Conservation (phyloP, 1,140 invertebrate species). For the Calephelis nemesis region DNA sequence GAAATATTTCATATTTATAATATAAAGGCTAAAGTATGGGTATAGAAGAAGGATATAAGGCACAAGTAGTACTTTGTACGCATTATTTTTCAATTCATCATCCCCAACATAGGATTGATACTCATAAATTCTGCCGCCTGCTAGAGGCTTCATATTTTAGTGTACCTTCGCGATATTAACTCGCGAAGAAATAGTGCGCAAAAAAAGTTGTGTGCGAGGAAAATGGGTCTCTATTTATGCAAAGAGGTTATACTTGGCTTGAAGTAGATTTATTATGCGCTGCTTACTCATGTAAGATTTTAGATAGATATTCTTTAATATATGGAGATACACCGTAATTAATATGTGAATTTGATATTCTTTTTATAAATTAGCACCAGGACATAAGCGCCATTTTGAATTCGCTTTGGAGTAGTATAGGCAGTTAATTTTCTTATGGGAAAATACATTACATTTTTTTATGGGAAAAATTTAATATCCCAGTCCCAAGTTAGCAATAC, state of each 20-base stretch:
- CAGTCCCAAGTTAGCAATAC: too few species aligned
- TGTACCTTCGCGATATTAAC: constrained; percentile 34
- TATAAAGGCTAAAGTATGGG: too few species aligned
- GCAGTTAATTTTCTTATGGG: too few species aligned
- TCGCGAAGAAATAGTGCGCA: constrained; percentile 32
- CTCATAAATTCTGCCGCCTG: constrained; percentile 28
- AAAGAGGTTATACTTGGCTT: constrained; percentile 14
- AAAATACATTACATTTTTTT: too few species aligned
- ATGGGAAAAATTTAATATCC: too few species aligned
- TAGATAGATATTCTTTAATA: constrained; percentile 9
- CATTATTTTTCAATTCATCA: constrained; percentile 41
- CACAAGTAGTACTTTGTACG: constrained; percentile 10
- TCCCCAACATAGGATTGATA: constrained; percentile 32
- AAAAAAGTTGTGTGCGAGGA: constrained; percentile 20
- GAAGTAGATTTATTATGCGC: constrained; percentile 18
- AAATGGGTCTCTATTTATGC: constrained; percentile 27
- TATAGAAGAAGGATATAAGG: too few species aligned
- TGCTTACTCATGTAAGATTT: constrained; percentile 7
- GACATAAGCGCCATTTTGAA: too few species aligned
- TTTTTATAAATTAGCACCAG: too few species aligned
- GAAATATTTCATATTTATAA: too few species aligned
- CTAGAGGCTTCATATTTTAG: constrained; percentile 28
- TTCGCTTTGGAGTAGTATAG: too few species aligned
- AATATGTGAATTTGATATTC: too few species aligned
- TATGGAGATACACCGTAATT: background rate